Conservation (phyloP, 2,113 vertebrate genomes). For the Psittacus erithacus region DNA sequence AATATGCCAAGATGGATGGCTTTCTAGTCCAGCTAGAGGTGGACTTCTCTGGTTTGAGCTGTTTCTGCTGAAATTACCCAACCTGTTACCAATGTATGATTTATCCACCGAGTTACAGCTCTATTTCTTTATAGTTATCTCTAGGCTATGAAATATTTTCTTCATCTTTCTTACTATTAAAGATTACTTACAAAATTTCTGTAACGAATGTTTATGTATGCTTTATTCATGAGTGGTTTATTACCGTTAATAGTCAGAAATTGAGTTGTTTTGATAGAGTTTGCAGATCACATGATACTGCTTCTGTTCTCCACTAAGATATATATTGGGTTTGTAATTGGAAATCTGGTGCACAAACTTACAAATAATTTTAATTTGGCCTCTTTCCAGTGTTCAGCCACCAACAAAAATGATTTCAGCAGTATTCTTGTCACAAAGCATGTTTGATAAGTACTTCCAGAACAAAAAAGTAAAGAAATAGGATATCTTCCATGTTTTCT, state of each 20-base stretch:
- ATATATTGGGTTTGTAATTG: neutral
- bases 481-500: neutral
- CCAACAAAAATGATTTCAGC: neutral
- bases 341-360: neutral
- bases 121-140: neutral
- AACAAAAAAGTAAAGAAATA: neutral
- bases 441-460: neutral
- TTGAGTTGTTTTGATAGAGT: neutral
- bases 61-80: neutral
- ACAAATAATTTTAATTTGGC: constrained; percentile 24
- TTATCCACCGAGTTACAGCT: neutral
- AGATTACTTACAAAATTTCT: neutral
- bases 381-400: neutral
- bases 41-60: neutral
- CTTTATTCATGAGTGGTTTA: constrained; percentile 22
- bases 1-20: neutral
- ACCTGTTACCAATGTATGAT: neutral
- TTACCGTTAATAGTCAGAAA: constrained; percentile 14
- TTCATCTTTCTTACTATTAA: neutral
- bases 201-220: neutral
- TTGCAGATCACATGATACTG: neutral
- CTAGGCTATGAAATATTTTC: neutral
- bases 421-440: neutral
- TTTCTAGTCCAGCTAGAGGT: neutral
- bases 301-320: neutral